A percentile compares a stretch with the other conserved stretches of the same genome.
These are phyloP conservation scores for Chymomyza amoena DNA, from an alignment of 2,888 invertebrate species.

Conservation along the genomic window DNA sequence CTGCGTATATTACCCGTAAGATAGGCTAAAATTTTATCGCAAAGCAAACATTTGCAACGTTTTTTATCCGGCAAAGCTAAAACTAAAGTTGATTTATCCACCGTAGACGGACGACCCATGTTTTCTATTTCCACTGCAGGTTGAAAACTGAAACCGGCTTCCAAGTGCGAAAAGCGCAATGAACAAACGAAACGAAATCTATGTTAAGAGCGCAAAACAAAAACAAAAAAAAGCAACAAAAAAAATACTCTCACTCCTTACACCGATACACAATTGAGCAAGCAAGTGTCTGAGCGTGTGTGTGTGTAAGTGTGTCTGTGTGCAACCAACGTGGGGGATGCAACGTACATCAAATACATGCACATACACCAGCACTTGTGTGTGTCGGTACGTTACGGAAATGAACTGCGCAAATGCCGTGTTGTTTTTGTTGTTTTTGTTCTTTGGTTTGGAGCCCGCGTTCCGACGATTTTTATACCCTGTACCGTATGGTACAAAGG, in stretches of 20 bases:
- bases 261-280: too few relatives aligned
- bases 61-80: slow-evolving; percentile 1
- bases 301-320: neutral
- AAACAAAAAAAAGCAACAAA: neutral
- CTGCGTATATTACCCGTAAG: slow-evolving; percentile 12
- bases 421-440: too few relatives aligned
- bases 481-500: too few relatives aligned
- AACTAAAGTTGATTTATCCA: slow-evolving; percentile 15
- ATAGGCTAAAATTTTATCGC: slow-evolving; percentile 8
- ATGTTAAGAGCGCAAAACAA: neutral
- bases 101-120: slow-evolving; percentile 11
- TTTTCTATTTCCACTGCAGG: neutral
- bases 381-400: too few relatives aligned
- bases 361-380: too few relatives aligned
- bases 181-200: slow-evolving; percentile 3
- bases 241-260: neutral
- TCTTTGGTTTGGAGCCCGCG: too few relatives aligned
- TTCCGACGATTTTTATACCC: too few relatives aligned
- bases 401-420: too few relatives aligned
- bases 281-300: neutral
- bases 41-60: slow-evolving; percentile 9
- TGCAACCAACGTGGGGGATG: too few relatives aligned
- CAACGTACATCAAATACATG: too few relatives aligned
- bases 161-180: neutral
- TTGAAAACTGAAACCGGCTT: neutral